These are phyloP conservation scores for Pseudonaja textilis DNA, from an alignment of 2,113 vertebrate species.

Conservation along the genomic window DNA sequence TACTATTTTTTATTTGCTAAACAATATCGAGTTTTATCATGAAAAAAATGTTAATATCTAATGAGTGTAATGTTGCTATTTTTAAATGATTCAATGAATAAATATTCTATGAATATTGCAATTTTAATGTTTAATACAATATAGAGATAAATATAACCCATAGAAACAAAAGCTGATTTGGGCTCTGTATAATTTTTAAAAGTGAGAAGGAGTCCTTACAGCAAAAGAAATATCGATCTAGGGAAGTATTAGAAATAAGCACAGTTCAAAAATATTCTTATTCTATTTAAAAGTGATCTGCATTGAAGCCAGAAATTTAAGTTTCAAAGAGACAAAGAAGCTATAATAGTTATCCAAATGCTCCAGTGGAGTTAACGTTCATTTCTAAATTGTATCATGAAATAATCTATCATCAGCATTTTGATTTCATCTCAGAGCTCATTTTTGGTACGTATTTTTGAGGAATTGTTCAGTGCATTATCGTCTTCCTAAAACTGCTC, in stretches of 20 bases:
- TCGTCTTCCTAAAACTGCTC: background rate
- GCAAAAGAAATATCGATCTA: background rate
- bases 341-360: constrained; percentile 1
- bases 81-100: background rate
- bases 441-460: background rate
- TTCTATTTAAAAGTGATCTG: background rate
- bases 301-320: background rate
- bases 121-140: background rate
- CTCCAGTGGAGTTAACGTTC: background rate
- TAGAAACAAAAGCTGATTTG: background rate
- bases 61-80: background rate
- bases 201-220: background rate
- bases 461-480: background rate
- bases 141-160: background rate
- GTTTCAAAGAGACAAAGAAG: background rate
- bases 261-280: background rate
- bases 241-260: background rate
- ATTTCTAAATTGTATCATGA: background rate
- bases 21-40: background rate
- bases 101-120: background rate
- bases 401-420: background rate
- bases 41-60: background rate
- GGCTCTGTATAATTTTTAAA: background rate
- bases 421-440: background rate
- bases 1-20: background rate